Evolutionary conservation across 2,797 vertebrate genomes (phyloP).

Genomic region (Pseudopleuronectes americanus): DNA sequence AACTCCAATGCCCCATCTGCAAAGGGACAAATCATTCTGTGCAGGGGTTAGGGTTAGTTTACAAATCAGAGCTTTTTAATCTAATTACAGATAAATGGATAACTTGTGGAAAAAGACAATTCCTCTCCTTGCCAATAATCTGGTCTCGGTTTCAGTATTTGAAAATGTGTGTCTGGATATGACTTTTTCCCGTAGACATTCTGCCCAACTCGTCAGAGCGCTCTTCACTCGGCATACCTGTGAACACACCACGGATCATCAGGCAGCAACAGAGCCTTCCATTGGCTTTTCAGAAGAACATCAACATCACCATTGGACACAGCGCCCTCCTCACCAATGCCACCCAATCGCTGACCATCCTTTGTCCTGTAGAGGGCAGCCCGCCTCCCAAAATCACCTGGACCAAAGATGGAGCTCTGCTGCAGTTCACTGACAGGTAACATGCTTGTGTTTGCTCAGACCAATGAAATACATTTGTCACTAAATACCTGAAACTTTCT

Average conservation of each 20-base stretch:
- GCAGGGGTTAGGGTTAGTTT: no score
- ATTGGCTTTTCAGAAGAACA: slow-evolving; percentile 83
- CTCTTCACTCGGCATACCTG: slow-evolving; percentile 42
- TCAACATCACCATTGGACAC: slow-evolving; percentile 84
- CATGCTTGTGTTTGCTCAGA: background rate
- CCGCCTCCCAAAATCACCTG: slow-evolving; percentile 82
- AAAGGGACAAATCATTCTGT: no score
- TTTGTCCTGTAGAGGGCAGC: slow-evolving; percentile 79
- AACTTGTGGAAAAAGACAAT: no score
- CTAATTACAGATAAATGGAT: no score
- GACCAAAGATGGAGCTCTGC: slow-evolving; percentile 87
- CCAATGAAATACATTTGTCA: no score
- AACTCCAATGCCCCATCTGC: no score
- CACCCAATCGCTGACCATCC: slow-evolving; percentile 81
- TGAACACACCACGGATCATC: slow-evolving; percentile 75
- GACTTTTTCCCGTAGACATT: slow-evolving; percentile 30
- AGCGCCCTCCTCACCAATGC: slow-evolving; percentile 83
- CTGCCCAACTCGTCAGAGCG: slow-evolving; percentile 73
- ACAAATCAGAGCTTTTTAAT: no score
- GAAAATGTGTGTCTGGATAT: slow-evolving; percentile 6
- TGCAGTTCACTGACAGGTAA: slow-evolving; percentile 85
- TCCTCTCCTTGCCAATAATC: no score
- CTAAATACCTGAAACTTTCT: no score
- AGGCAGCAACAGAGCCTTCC: slow-evolving; percentile 76
- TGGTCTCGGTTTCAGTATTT: background rate